Evolutionary conservation across 2,797 vertebrate species (phyloP).

Genomic region (Dermochelys coriacea): DNA sequence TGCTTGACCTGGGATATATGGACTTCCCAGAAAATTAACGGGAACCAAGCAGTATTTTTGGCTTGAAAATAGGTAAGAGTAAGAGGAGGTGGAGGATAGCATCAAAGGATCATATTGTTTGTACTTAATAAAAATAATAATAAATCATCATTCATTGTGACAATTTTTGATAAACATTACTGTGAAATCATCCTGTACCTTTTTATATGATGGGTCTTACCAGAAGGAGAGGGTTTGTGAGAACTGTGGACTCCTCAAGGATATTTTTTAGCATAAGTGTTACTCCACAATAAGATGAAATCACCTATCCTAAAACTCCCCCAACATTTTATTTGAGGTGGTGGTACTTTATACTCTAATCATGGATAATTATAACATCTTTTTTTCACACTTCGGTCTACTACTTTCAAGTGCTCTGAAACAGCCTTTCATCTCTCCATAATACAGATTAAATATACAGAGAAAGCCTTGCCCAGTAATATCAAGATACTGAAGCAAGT

Average conservation of each 20-base stretch:
- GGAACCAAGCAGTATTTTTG: background rate
- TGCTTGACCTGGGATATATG: background rate
- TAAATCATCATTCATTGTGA: background rate
- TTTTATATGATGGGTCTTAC: background rate
- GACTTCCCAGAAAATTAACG: background rate
- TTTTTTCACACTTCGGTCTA: background rate
- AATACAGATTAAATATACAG: background rate
- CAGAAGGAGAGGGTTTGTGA: background rate
- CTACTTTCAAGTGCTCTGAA: background rate
- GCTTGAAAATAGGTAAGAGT: background rate
- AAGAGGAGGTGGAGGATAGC: background rate
- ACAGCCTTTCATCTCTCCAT: background rate
- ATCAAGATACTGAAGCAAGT: fast-evolving
- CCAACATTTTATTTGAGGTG: background rate
- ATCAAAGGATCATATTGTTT: background rate
- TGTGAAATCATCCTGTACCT: background rate
- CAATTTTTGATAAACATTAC: background rate
- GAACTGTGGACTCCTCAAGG: background rate
- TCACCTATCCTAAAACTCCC: background rate
- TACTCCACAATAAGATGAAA: background rate
- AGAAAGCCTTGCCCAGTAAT: background rate
- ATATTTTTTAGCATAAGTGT: background rate
- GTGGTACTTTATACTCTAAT: background rate
- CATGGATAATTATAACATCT: background rate
- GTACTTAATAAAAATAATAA: background rate